Conservation (phyloP, 1,140 invertebrate species). For the Whitmania pigra region DNA sequence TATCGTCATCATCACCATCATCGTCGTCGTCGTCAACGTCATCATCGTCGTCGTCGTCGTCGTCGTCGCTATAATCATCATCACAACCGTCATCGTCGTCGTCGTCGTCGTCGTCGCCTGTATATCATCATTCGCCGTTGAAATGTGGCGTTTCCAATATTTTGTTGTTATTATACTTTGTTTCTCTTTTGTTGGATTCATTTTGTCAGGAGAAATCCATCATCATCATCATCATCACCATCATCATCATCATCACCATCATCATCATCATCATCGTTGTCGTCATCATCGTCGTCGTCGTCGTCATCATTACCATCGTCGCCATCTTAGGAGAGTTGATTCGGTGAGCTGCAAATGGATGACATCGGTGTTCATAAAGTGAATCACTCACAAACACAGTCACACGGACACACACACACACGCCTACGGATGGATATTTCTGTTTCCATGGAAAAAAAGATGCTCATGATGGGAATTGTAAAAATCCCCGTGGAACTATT, state of each 20-base stretch:
- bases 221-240: background rate
- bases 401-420: too few relatives aligned
- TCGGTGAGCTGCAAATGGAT: too few relatives aligned
- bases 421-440: too few relatives aligned
- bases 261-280: slow-evolving; percentile 13
- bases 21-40: background rate
- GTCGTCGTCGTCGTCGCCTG: slow-evolving; percentile 8
- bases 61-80: slow-evolving; percentile 9
- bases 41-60: background rate
- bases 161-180: too few relatives aligned
- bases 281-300: slow-evolving; percentile 1
- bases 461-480: too few relatives aligned
- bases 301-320: slow-evolving; percentile 7
- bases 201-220: background rate
- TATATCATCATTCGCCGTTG: too few relatives aligned
- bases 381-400: too few relatives aligned
- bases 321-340: background rate
- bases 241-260: background rate
- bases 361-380: too few relatives aligned
- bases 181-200: too few relatives aligned
- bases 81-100: slow-evolving; percentile 9
- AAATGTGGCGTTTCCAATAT: too few relatives aligned
- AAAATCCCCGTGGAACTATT: too few relatives aligned
- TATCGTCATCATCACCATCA: slow-evolving; percentile 2
- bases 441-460: too few relatives aligned